Percentiles rank a stretch among this genome's conserved stretches.
Evolutionary conservation across 2,113 vertebrate genomes (phyloP).

Genomic region (Rhinolophus sinicus): DNA sequence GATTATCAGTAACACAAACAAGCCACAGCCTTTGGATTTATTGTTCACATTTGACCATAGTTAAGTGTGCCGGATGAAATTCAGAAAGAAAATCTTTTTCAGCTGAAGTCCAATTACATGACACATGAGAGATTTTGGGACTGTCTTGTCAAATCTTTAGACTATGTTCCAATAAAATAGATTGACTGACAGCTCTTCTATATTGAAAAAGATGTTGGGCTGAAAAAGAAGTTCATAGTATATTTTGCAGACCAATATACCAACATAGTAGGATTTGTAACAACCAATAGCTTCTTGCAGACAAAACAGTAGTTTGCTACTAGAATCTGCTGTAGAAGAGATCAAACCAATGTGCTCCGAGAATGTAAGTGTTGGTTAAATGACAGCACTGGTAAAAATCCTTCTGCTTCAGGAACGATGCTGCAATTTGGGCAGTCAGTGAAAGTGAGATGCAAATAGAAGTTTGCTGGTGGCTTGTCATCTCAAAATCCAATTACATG

Average conservation of each 20-base stretch:
- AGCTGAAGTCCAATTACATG: conserved; percentile 13
- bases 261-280: background rate
- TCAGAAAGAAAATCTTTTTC: conserved; percentile 36
- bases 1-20: background rate
- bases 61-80: background rate
- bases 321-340: background rate
- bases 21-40: background rate
- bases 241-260: conserved; percentile 23
- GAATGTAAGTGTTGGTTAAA: background rate
- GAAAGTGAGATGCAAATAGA: background rate
- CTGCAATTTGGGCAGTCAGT: background rate
- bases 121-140: background rate
- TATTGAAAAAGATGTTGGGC: conserved; percentile 25
- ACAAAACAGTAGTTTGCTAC: background rate
- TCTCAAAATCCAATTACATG: background rate
- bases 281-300: background rate
- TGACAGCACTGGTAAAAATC: background rate
- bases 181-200: background rate
- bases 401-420: background rate
- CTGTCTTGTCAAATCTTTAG: conserved; percentile 31
- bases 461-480: background rate
- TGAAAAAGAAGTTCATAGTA: background rate
- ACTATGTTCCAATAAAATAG: background rate
- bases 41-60: background rate
- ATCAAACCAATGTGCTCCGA: background rate